Conservation (phyloP, 2,113 vertebrate species). For the Gymnorhina tibicen region DNA sequence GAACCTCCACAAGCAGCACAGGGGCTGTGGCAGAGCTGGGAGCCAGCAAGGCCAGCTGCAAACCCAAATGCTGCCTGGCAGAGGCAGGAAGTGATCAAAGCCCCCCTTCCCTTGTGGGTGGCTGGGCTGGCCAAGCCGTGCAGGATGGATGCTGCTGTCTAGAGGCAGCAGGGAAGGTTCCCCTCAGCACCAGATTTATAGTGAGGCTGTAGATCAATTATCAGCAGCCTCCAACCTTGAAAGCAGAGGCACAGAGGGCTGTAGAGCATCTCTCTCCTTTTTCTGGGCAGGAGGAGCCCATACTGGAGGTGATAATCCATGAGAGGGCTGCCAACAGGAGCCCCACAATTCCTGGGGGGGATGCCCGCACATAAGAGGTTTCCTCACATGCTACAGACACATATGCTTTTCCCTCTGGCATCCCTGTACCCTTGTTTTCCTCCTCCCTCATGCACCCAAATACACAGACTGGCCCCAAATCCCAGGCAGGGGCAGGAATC, state of each 20-base stretch:
- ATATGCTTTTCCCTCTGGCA: not conserved
- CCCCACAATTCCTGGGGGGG: not conserved
- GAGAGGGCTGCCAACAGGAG: not conserved
- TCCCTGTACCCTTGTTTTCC: not conserved
- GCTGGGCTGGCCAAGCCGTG: not conserved
- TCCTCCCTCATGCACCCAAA: not conserved
- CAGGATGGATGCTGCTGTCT: not conserved
- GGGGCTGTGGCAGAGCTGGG: not conserved
- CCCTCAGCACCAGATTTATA: not conserved
- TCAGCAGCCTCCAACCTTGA: constrained; percentile 26
- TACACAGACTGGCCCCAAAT: not conserved
- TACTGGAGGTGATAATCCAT: not conserved
- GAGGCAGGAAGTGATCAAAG: not conserved
- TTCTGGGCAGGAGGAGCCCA: not conserved
- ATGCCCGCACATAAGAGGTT: not conserved
- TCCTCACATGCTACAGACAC: not conserved
- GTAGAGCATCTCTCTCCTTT: not conserved
- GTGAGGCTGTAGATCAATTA: not conserved
- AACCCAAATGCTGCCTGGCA: accelerated
- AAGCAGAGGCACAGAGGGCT: not conserved
- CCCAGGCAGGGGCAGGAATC: not conserved
- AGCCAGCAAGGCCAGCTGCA: not conserved
- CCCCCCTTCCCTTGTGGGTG: not conserved
- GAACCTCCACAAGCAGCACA: not conserved
- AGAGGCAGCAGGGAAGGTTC: not conserved